A percentile compares a stretch with the other conserved stretches of the same genome.
Evolutionary conservation across 2,888 invertebrate genomes (phyloP).

Genomic region (Pollenia angustigena): DNA sequence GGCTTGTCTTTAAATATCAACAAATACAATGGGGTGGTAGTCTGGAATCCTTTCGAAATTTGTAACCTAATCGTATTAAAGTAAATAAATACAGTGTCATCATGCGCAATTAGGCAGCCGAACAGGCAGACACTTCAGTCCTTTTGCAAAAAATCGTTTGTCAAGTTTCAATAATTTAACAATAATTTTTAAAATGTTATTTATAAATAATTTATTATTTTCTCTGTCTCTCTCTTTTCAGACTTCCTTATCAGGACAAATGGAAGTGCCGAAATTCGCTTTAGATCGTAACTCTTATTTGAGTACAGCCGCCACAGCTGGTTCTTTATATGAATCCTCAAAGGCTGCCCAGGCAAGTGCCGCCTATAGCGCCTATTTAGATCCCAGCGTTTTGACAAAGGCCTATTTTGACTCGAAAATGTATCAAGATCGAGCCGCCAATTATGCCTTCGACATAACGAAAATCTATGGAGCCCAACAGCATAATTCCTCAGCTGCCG

Average conservation of each 20-base stretch:
- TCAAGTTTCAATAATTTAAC: too few species aligned
- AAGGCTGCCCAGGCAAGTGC: slow-evolving; percentile 83
- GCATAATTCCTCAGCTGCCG: slow-evolving; percentile 79
- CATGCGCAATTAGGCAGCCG: slow-evolving; percentile 68
- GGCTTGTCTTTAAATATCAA: slow-evolving; percentile 39
- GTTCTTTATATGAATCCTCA: slow-evolving; percentile 80
- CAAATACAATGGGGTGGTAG: slow-evolving; percentile 15
- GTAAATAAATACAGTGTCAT: slow-evolving; percentile 59
- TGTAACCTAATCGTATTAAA: slow-evolving; percentile 65
- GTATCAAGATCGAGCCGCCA: slow-evolving; percentile 84
- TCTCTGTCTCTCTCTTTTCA: slow-evolving; percentile 63
- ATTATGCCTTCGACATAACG: slow-evolving; percentile 84
- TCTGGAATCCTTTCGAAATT: slow-evolving; percentile 34
- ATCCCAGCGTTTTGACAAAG: slow-evolving; percentile 84
- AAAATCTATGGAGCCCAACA: slow-evolving; percentile 84
- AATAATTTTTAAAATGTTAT: too few species aligned
- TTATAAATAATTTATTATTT: slow-evolving; percentile 19
- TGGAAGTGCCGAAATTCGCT: slow-evolving; percentile 84
- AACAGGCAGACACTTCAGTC: slow-evolving; percentile 20
- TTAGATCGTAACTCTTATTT: slow-evolving; percentile 82
- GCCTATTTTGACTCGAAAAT: slow-evolving; percentile 84
- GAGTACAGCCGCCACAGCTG: slow-evolving; percentile 83
- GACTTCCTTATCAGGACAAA: slow-evolving; percentile 82
- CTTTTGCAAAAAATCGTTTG: too few species aligned
- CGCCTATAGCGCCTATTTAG: slow-evolving; percentile 84